Evolutionary conservation across 2,797 vertebrate genomes (phyloP).

Genomic region (Pipistrellus pipistrellus): DNA sequence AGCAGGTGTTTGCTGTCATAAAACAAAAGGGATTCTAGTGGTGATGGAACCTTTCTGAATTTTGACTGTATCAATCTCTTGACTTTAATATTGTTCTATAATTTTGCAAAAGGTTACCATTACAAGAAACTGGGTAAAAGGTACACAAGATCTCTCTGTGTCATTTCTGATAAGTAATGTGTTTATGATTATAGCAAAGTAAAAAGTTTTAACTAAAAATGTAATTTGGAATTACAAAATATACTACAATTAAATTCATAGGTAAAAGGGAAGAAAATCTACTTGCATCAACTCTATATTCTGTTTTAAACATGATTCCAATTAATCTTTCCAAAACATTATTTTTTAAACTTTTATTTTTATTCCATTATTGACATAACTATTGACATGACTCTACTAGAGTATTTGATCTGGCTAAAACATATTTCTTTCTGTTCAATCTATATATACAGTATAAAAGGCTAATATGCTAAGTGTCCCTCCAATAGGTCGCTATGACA

Average conservation of each 20-base stretch:
- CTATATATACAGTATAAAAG: no score
- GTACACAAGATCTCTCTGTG: not conserved
- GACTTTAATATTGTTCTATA: not conserved
- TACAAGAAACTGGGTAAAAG: not conserved
- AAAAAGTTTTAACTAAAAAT: not conserved
- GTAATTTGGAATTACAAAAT: constrained; percentile 26
- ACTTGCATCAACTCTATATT: constrained; percentile 25
- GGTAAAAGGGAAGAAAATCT: constrained; percentile 41
- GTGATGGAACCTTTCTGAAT: constrained; percentile 11
- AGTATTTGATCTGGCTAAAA: constrained; percentile 12
- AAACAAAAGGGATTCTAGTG: constrained; percentile 14
- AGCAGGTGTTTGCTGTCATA: not conserved
- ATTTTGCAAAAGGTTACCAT: not conserved
- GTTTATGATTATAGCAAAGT: constrained; percentile 7
- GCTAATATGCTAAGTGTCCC: no score
- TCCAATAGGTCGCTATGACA: no score
- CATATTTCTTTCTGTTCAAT: constrained; percentile 10
- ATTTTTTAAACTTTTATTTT: not conserved
- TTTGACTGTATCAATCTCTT: not conserved
- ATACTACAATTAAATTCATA: constrained; percentile 36
- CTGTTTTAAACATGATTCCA: constrained; percentile 30
- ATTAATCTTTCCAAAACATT: constrained; percentile 40
- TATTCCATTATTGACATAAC: not conserved
- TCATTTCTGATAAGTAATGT: constrained; percentile 27
- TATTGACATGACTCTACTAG: not conserved